These are phyloP conservation scores for Natrix natrix DNA, from an alignment of 2,797 vertebrate genomes.

Conservation along the genomic window DNA sequence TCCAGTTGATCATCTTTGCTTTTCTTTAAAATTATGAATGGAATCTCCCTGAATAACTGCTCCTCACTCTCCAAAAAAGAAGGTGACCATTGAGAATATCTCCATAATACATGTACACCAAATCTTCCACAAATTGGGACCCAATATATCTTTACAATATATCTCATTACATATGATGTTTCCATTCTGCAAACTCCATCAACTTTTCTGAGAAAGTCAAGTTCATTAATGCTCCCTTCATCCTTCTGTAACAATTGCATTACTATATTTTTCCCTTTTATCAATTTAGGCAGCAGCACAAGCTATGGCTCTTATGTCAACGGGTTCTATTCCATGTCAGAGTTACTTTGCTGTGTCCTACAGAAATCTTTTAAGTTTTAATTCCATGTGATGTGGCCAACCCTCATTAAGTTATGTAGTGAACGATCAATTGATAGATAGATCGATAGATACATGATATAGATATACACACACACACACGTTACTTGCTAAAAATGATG, in stretches of 20 bases:
- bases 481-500: neutral
- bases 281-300: neutral
- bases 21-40: neutral
- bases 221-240: neutral
- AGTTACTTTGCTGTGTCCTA: neutral
- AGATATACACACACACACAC: too few species aligned
- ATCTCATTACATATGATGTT: neutral
- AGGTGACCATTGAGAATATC: neutral
- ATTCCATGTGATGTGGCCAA: neutral
- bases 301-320: neutral
- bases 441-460: too few species aligned
- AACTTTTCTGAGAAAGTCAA: neutral
- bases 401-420: neutral
- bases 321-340: neutral
- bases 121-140: neutral
- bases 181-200: neutral
- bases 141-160: neutral
- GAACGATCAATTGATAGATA: neutral
- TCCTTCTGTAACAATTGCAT: neutral
- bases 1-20: neutral
- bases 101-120: neutral
- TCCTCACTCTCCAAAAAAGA: neutral
- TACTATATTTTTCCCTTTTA: neutral
- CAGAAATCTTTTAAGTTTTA: neutral
- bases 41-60: neutral